Evolutionary conservation across 2,113 vertebrate species (phyloP).

Genomic region (Platichthys stellatus): DNA sequence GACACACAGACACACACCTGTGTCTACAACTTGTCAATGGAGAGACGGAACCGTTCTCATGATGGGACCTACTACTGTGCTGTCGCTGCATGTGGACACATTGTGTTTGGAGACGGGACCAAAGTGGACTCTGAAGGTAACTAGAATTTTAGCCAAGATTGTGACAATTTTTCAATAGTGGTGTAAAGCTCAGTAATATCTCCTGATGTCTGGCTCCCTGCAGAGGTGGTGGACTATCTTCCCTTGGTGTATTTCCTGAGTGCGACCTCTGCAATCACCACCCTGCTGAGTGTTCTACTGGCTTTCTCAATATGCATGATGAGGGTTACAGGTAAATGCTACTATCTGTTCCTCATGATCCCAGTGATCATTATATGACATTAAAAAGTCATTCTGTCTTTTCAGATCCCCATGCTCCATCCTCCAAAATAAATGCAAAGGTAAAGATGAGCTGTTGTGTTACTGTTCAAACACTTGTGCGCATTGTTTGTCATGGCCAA

Average conservation of each 20-base stretch:
- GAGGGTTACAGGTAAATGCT: too few relatives aligned
- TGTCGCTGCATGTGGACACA: constrained; percentile 56
- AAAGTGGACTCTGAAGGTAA: constrained; percentile 10
- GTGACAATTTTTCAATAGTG: too few relatives aligned
- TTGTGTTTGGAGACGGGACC: constrained; percentile 58
- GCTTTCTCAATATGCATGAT: too few relatives aligned
- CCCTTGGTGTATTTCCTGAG: too few relatives aligned
- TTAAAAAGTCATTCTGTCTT: background rate
- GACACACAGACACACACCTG: constrained; percentile 50
- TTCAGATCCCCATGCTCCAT: background rate
- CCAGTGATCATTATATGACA: background rate
- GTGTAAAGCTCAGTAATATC: too few relatives aligned
- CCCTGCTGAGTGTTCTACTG: too few relatives aligned
- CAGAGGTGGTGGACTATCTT: background rate
- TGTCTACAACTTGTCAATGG: constrained; percentile 40
- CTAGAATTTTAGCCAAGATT: too few relatives aligned
- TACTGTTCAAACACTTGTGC: background rate
- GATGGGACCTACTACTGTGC: constrained; percentile 51
- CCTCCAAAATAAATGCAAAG: background rate
- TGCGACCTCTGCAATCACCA: too few relatives aligned
- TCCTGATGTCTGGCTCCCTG: background rate
- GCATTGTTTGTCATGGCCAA: background rate
- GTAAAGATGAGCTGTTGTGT: background rate
- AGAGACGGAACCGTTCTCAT: constrained; percentile 9
- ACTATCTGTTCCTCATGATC: background rate